These are phyloP conservation scores for Galaxias olidus DNA, from an alignment of 2,797 vertebrate genomes.

Conservation along the genomic window DNA sequence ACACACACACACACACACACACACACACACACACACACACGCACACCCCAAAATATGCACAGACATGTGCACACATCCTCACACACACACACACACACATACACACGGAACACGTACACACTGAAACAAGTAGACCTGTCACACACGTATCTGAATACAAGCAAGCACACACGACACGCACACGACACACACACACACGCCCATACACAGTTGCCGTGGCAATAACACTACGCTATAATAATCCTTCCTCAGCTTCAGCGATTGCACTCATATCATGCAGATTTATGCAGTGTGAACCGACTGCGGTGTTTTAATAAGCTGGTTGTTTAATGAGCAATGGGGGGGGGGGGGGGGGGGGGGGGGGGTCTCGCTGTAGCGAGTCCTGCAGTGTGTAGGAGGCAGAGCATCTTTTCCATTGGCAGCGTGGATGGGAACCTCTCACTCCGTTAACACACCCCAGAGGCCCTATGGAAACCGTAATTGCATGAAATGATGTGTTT, in stretches of 20 bases:
- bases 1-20: conserved; percentile 10
- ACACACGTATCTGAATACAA: not conserved
- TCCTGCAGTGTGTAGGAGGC: conserved; percentile 14
- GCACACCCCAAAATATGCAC: conserved; percentile 2
- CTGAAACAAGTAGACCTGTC: no score
- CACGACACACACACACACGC: conserved; percentile 12
- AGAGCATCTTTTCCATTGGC: not conserved
- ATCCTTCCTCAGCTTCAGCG: conserved; percentile 37
- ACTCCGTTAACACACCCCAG: not conserved
- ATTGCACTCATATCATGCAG: conserved; percentile 33
- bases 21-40: conserved; percentile 8
- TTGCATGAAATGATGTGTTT: not conserved
- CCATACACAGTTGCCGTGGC: not conserved
- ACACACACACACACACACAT: conserved; percentile 11
- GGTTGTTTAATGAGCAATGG: conserved; percentile 45
- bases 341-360: conserved; percentile 31
- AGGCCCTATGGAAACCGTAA: not conserved
- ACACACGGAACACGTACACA: no score
- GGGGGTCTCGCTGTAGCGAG: conserved; percentile 27
- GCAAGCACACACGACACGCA: conserved; percentile 9
- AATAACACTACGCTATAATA: conserved; percentile 17
- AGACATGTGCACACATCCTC: conserved; percentile 7
- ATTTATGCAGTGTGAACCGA: conserved; percentile 24
- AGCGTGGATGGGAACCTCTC: not conserved
- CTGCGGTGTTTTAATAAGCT: conserved; percentile 24